Evolutionary conservation across 2,797 vertebrate species (phyloP).

Genomic region (Pelobates cultripes): DNA sequence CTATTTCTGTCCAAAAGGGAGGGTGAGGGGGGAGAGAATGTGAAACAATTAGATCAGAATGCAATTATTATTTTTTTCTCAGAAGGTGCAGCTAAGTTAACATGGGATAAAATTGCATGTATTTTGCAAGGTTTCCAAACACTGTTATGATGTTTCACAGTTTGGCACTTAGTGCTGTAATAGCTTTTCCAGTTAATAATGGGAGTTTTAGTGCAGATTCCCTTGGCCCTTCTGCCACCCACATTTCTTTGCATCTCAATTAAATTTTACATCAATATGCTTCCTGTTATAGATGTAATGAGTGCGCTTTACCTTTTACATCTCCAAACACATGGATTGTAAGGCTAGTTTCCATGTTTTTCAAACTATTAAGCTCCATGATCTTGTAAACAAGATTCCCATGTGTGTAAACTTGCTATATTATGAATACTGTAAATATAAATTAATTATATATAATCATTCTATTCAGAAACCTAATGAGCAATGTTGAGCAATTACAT

Average conservation of each 20-base stretch:
- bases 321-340: conserved; percentile 10
- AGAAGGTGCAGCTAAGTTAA: background rate
- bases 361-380: too few species aligned
- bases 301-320: conserved; percentile 14
- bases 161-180: background rate
- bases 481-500: too few species aligned
- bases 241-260: conserved; percentile 28
- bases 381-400: too few species aligned
- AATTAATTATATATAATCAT: too few species aligned
- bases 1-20: too few species aligned
- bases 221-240: conserved; percentile 25
- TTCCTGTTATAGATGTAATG: conserved; percentile 45
- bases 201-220: conserved; percentile 7
- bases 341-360: background rate
- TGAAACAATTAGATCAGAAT: too few species aligned
- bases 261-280: conserved; percentile 32
- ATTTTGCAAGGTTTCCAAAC: background rate
- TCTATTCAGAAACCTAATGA: too few species aligned
- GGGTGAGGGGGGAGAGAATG: too few species aligned
- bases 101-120: background rate
- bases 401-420: too few species aligned
- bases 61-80: too few species aligned
- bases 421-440: too few species aligned
- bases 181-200: conserved; percentile 9
- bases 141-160: background rate